Evolutionary conservation across 2,797 vertebrate species (phyloP), one percentile per base, ranked within the genome.

Genomic region (Kryptopterus vitreolus): DNA sequence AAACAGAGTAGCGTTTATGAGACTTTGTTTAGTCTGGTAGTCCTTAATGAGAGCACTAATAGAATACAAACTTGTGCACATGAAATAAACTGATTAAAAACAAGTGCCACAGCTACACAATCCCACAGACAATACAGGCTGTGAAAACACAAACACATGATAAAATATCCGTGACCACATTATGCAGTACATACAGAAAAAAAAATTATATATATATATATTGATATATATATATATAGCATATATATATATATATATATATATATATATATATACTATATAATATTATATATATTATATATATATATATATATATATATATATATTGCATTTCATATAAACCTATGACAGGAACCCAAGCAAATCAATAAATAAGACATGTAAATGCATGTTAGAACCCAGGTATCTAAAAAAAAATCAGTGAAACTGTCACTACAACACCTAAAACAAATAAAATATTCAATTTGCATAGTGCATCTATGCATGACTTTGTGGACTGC

Each of bases 391-490:
- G 38, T 74, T 26, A 59, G 31, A 74, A 72, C 46, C 59, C 69
- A 58, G 29, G 50, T 11, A 55, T 31, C 6, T 48, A 55, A 76
- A 50, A 65, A 81, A 16, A 70, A 7, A 70, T 50, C 31, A 31
- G 16, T 52, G 9, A 31, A 87, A 87, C 82, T 83, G 85, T 87
- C 86, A 91, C 90, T 91, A 82, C 73, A 69, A 81, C 78, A 83
- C 59, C 13, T 89, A 81, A 84, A 75, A 84, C 85, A 83, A 77
- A 78, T 85, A 76, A 75, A 88, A 89, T 88, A 91, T 88, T 87
- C 89, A 88, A 87, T 87, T 88, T 86, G 89, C 90, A 89, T 89
- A 88, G 87, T 89, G 88, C 84, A 84, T 87, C 91, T 90, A 88
- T 87, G 86, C 87, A 78, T 88, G 88, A 89, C 87, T 88, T 88